These are phyloP conservation scores for Plutella xylostella DNA, from an alignment of 2,888 invertebrate species.

Conservation along the genomic window DNA sequence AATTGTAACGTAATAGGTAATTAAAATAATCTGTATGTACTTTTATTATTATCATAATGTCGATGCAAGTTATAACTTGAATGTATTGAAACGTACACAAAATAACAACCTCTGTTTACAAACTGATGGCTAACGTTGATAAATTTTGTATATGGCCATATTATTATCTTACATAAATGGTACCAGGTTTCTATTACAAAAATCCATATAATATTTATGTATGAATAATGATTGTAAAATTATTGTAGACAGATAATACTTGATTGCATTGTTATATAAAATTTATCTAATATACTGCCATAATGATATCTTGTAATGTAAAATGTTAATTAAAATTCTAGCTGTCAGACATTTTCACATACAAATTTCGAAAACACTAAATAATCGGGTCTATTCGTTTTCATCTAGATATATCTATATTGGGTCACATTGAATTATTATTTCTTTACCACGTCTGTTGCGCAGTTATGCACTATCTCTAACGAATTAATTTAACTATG, in stretches of 20 bases:
- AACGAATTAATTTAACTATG: conserved; percentile 16
- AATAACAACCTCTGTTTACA: conserved; percentile 28
- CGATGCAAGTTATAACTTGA: conserved; percentile 49
- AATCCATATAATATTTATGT: too few species aligned
- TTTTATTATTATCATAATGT: conserved; percentile 59
- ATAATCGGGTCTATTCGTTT: conserved; percentile 33
- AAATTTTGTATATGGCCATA: too few species aligned
- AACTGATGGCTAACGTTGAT: too few species aligned
- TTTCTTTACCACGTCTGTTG: conserved; percentile 48
- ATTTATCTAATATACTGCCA: too few species aligned
- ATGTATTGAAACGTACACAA: conserved; percentile 51
- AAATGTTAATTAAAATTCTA: too few species aligned
- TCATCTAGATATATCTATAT: conserved; percentile 39
- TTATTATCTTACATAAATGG: too few species aligned
- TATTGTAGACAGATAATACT: too few species aligned
- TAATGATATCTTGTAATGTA: too few species aligned
- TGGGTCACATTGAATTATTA: conserved; percentile 23
- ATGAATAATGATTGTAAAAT: too few species aligned
- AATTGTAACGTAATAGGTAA: conserved; percentile 44
- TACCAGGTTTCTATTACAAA: too few species aligned
- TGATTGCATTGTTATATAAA: too few species aligned
- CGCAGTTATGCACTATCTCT: conserved; percentile 30
- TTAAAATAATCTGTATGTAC: conserved; percentile 64
- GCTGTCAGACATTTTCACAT: too few species aligned
- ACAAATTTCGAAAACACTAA: conserved; percentile 35